Conservation (phyloP, 2,113 vertebrate species). For the Myrmecophaga tridactyla region DNA sequence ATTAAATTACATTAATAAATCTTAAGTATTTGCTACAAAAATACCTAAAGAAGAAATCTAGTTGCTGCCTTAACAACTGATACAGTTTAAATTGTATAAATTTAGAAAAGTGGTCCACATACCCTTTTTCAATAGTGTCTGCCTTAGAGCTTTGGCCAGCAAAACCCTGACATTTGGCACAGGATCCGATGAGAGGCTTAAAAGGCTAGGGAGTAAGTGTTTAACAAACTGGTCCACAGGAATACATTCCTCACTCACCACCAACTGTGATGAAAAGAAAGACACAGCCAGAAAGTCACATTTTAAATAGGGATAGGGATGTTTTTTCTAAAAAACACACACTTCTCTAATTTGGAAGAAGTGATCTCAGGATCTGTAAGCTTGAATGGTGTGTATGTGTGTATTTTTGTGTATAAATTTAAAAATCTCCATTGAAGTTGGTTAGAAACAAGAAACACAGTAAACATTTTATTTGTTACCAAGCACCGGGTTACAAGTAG, state of each 20-base stretch:
- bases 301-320: fast-evolving
- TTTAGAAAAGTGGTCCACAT: fast-evolving
- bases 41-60: not conserved
- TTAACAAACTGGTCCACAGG: slow-evolving; percentile 90
- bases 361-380: not conserved
- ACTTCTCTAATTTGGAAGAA: not conserved
- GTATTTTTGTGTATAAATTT: not conserved
- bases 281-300: fast-evolving
- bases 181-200: slow-evolving; percentile 90
- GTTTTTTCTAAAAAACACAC: not conserved
- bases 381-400: too few relatives aligned
- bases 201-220: slow-evolving; percentile 89
- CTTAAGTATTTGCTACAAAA: fast-evolving
- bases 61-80: not conserved
- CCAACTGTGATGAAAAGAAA: slow-evolving; percentile 76
- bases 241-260: slow-evolving; percentile 90
- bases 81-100: not conserved
- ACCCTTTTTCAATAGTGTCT: slow-evolving; percentile 92
- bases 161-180: slow-evolving; percentile 91
- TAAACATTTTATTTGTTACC: not conserved
- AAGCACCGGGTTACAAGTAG: too few relatives aligned
- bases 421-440: not conserved
- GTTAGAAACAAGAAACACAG: not conserved
- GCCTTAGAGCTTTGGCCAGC: slow-evolving; percentile 90
- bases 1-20: too few relatives aligned